Evolutionary conservation across 2,888 invertebrate species (phyloP), one percentile per base, ranked within the genome.

Genomic region (Melangyna quadrimaculata): DNA sequence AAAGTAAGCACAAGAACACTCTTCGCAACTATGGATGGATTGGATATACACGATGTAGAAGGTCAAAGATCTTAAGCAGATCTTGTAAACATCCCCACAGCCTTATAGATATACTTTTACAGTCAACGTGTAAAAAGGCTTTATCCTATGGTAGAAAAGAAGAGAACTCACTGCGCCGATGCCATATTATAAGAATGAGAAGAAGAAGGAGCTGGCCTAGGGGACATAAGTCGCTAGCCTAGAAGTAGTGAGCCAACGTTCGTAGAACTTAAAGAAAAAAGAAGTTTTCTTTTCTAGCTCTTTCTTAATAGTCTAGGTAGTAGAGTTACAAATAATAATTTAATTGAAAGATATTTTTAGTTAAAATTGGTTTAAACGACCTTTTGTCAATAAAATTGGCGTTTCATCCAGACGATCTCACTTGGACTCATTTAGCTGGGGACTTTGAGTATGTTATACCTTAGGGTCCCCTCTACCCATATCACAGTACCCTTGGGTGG

Each of bases 1-100:
- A 84, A 87, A 83, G 82, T 74, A 74, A 70, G 70, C 59, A 71
- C 32, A 51, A 65, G 35, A 67, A 35, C 22, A 22, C 57, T 80
- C 75, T 77, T 75, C 32, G 59, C 70, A 8, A 19, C 63, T 27
- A 27, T 51, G 51, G 45, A 27, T 51, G 51, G 45, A 48, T 43
- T 72, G 59, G 22, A 32, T 69, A 70, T 75, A 77, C 73, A 65
- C 65, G 70, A 69, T 29, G 17, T 75, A 87, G 88, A 88, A 90
- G 91, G 91, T 91, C 91, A 91, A 91, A 91, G 91, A 91, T 91
- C 91, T 91, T 89, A 88, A 77, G 84, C 86, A 78, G 82, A 87
- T 87, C 84, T 79, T 78, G 83, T 84, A 84, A 84, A 75, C 80
- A 84, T 80, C 77, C 55, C 75, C 55, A 84, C 67, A 67, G 51